Percentiles rank a stretch among this genome's conserved stretches.
Conservation (phyloP, 2,888 invertebrate species). For the Anarsia innoxiella region DNA sequence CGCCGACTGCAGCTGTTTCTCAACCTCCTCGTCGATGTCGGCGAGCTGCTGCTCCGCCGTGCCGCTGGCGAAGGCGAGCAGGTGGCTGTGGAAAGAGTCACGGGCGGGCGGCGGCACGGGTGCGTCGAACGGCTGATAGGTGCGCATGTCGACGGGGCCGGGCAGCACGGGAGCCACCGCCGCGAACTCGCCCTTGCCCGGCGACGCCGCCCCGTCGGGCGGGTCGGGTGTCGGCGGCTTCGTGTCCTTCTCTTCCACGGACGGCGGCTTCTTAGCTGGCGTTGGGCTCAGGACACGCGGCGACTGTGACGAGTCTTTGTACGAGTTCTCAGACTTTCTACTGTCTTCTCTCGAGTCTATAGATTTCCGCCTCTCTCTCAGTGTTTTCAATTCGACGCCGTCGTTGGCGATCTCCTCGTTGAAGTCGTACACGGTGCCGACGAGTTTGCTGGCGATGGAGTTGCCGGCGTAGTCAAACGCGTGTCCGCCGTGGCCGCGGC, state of each 20-base stretch:
- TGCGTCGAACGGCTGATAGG: slow-evolving; percentile 81
- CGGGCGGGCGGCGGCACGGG: slow-evolving; percentile 48
- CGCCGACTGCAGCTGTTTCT: slow-evolving; percentile 83
- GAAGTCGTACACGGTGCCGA: slow-evolving; percentile 92
- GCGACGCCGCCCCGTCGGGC: background rate
- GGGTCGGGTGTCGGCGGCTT: slow-evolving; percentile 66
- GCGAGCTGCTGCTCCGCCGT: slow-evolving; percentile 81
- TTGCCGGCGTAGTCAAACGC: slow-evolving; percentile 72
- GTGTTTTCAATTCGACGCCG: slow-evolving; percentile 83
- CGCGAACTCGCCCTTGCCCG: slow-evolving; percentile 22
- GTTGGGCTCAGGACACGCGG: slow-evolving; percentile 75
- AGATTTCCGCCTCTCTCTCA: slow-evolving; percentile 86
- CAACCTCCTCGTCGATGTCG: slow-evolving; percentile 86
- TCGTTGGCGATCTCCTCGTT: slow-evolving; percentile 87
- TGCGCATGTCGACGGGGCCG: slow-evolving; percentile 93
- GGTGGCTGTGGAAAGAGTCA: slow-evolving; percentile 77
- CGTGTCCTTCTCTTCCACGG: slow-evolving; percentile 56
- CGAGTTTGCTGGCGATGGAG: slow-evolving; percentile 86
- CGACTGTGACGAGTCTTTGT: slow-evolving; percentile 73
- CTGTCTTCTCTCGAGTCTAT: slow-evolving; percentile 78
- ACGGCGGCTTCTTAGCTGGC: slow-evolving; percentile 41
- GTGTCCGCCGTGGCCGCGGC: slow-evolving; percentile 46
- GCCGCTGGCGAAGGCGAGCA: slow-evolving; percentile 80
- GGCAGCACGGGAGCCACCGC: slow-evolving; percentile 85
- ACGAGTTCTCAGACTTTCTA: slow-evolving; percentile 71